Conservation (phyloP, 2,888 invertebrate genomes). For the Junonia oenone region DNA sequence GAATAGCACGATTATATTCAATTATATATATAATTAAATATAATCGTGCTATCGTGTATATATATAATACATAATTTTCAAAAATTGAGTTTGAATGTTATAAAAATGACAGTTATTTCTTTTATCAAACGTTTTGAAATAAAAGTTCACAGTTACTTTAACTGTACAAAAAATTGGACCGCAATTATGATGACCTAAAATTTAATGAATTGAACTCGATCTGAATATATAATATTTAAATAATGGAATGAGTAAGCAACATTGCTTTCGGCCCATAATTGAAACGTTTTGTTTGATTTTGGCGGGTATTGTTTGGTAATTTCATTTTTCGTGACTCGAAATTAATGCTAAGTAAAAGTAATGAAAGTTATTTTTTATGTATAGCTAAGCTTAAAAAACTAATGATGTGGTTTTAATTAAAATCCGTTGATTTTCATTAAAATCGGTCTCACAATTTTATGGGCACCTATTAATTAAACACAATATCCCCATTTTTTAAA, state of each 20-base stretch:
- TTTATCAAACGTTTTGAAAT: neutral
- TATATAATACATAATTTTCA: too few species aligned
- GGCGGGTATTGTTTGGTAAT: neutral
- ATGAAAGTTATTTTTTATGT: neutral
- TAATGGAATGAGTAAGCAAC: slow-evolving; percentile 8
- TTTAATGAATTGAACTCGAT: neutral
- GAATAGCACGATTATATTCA: too few species aligned
- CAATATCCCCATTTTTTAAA: too few species aligned
- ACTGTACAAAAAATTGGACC: slow-evolving; percentile 6
- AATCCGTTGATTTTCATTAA: too few species aligned
- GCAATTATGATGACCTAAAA: neutral
- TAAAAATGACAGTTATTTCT: neutral
- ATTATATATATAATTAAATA: too few species aligned
- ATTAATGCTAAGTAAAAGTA: neutral
- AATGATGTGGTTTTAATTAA: too few species aligned
- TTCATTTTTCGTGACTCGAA: neutral
- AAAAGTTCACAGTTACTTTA: slow-evolving; percentile 3
- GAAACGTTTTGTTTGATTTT: neutral
- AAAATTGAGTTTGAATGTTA: neutral
- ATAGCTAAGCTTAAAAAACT: too few species aligned
- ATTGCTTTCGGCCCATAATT: neutral
- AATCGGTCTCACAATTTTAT: too few species aligned
- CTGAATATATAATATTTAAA: slow-evolving; percentile 2
- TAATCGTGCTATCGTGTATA: too few species aligned
- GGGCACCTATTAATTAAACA: too few species aligned